These are phyloP conservation scores for Jacana jacana DNA, from an alignment of 2,113 vertebrate species.

Conservation along the genomic window DNA sequence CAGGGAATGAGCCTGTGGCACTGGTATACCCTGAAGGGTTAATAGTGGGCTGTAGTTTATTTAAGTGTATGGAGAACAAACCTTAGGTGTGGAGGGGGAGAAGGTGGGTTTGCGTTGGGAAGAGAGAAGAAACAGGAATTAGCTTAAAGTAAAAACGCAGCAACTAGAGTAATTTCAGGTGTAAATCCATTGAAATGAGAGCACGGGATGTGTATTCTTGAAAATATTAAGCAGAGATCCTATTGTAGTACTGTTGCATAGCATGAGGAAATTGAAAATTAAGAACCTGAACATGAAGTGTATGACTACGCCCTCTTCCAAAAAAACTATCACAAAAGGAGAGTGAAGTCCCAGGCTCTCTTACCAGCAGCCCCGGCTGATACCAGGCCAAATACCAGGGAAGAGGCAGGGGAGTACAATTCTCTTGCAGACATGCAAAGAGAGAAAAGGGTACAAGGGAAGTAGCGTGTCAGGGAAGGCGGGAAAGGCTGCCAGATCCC, in stretches of 20 bases:
- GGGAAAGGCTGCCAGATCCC: not conserved
- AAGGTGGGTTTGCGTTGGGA: not conserved
- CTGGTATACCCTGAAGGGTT: slow-evolving; percentile 6
- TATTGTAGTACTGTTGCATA: not conserved
- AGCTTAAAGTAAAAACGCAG: not conserved
- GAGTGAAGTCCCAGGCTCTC: not conserved
- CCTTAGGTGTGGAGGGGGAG: not conserved
- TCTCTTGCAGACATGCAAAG: not conserved
- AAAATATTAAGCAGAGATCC: not conserved
- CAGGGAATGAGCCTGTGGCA: not conserved
- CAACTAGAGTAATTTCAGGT: slow-evolving; percentile 9
- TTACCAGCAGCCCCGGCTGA: not conserved
- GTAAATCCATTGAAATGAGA: not conserved
- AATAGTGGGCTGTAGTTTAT: slow-evolving; percentile 37
- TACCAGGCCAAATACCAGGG: not conserved
- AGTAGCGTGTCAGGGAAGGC: not conserved
- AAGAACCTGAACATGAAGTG: not conserved
- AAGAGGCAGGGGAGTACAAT: not conserved
- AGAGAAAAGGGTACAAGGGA: not conserved
- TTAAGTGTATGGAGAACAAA: not conserved
- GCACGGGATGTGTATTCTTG: not conserved
- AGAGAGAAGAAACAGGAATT: not conserved
- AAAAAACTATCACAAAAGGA: not conserved
- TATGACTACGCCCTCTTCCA: not conserved
- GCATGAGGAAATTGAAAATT: not conserved